Conservation (phyloP, 2,113 vertebrate species). For the Trachemys scripta region DNA sequence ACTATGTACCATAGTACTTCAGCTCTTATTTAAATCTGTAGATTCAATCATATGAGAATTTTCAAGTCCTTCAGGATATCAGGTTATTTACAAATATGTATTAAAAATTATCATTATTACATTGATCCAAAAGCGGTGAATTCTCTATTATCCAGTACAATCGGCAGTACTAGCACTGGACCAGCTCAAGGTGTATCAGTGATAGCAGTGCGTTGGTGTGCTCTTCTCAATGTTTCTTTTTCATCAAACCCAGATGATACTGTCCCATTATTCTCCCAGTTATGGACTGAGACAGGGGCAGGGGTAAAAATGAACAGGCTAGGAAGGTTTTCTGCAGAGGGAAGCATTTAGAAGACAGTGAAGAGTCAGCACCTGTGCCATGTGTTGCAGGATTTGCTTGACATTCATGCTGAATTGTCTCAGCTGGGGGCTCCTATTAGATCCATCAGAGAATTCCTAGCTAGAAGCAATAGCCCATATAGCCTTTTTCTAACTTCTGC, state of each 20-base stretch:
- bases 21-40: conserved; percentile 16
- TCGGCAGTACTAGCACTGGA: background rate
- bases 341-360: background rate
- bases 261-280: background rate
- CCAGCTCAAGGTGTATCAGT: background rate
- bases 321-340: background rate
- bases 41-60: background rate
- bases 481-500: background rate
- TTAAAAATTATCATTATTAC: background rate
- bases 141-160: background rate
- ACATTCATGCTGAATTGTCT: background rate
- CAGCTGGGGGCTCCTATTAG: background rate
- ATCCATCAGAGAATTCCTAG: background rate
- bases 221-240: conserved; percentile 13
- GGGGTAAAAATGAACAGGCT: background rate
- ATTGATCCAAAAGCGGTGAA: background rate
- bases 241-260: background rate
- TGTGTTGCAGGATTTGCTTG: background rate
- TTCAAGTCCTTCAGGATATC: background rate
- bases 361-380: background rate
- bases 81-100: background rate
- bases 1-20: background rate
- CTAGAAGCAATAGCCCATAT: background rate
- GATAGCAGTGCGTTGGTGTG: background rate
- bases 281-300: background rate